Evolutionary conservation across 2,888 invertebrate genomes (phyloP).

Genomic region (Lordiphosa fenestrarum): DNA sequence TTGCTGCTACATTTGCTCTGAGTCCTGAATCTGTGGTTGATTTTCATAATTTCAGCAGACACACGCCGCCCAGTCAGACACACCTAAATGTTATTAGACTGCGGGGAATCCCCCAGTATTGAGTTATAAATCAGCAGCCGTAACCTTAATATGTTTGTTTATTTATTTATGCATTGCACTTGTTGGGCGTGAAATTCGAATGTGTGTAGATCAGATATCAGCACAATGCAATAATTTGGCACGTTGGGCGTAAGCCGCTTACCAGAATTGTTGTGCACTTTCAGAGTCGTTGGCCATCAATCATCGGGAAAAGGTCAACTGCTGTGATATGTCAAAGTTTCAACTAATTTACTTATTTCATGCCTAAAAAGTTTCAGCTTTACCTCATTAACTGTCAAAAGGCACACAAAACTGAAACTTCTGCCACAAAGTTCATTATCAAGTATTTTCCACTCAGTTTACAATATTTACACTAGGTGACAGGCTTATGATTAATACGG

Average conservation of each 20-base stretch:
- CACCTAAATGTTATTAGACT: conserved; percentile 59
- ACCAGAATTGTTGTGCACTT: conserved; percentile 1
- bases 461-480: conserved; percentile 68
- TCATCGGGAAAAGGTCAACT: conserved; percentile 27
- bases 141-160: conserved; percentile 30
- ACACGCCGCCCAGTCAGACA: conserved; percentile 8
- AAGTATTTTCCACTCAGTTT: conserved; percentile 59
- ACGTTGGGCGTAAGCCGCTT: conserved; percentile 42
- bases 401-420: conserved; percentile 41
- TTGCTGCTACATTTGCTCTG: conserved; percentile 11
- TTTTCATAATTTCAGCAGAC: conserved; percentile 63
- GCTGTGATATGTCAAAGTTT: conserved; percentile 6
- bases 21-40: conserved; percentile 48
- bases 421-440: conserved; percentile 56
- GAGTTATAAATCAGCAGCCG: conserved; percentile 46
- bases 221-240: conserved; percentile 49
- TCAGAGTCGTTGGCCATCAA: conserved; percentile 20
- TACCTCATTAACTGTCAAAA: conserved; percentile 52
- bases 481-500: conserved; percentile 69
- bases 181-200: conserved; percentile 33
- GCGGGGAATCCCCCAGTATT: conserved; percentile 51
- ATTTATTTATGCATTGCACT: conserved; percentile 33
- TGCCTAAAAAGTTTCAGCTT: conserved; percentile 17
- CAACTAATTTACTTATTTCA: conserved; percentile 8
- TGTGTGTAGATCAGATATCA: conserved; percentile 29